phyloP scores from a whole-genome alignment of 2,797 vertebrate genomes.

The Mus minutoides region DNA sequence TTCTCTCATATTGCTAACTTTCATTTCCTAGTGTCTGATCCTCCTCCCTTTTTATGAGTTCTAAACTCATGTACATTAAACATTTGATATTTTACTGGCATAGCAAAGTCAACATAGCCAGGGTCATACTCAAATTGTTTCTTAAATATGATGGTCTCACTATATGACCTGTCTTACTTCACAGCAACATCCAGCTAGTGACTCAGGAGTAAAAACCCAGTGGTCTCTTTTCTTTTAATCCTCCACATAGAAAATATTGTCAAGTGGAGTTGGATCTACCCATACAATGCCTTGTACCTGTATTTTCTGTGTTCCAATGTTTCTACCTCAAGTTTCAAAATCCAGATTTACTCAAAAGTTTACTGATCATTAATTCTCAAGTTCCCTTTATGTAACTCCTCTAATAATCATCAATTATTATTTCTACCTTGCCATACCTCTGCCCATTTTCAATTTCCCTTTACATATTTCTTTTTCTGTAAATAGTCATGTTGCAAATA shows the following conservation, averaged over 20 bases:
- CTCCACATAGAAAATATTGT: neutral
- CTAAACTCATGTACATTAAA: neutral
- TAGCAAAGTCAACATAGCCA: neutral
- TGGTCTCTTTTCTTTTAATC: neutral
- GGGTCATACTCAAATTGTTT: neutral
- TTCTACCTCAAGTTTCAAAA: conserved; percentile 5
- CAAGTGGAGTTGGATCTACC: neutral
- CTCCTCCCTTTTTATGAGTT: neutral
- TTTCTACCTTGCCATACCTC: conserved; percentile 9
- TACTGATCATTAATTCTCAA: conserved; percentile 10
- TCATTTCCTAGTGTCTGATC: neutral
- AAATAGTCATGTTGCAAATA: conserved; percentile 11
- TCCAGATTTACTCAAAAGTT: neutral
- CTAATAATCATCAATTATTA: conserved; percentile 23
- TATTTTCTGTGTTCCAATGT: neutral
- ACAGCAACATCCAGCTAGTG: neutral
- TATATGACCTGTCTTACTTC: neutral
- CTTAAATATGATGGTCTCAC: neutral
- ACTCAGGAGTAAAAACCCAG: neutral
- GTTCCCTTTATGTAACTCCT: neutral
- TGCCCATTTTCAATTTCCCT: neutral
- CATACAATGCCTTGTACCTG: neutral
- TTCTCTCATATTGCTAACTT: neutral
- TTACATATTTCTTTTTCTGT: conserved; percentile 2
- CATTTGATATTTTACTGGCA: neutral